A percentile compares a stretch with the other conserved stretches of the same genome.
phyloP scores from a whole-genome alignment of 2,113 vertebrate genomes.

The Aix galericulata region DNA sequence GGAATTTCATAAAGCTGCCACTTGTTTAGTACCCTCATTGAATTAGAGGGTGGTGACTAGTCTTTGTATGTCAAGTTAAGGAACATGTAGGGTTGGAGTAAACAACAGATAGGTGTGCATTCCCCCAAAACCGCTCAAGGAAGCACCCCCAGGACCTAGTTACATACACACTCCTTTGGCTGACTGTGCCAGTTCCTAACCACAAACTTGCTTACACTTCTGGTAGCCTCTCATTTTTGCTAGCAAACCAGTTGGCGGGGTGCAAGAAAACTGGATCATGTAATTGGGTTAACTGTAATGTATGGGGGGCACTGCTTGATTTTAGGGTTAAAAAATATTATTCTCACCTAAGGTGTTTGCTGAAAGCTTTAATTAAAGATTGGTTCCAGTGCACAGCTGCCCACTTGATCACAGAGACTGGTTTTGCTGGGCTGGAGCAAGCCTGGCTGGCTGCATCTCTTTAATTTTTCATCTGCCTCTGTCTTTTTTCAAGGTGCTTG shows the following conservation, averaged over 20 bases:
- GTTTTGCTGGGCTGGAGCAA: too few species aligned
- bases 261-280: background rate
- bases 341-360: too few species aligned
- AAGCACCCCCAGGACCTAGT: background rate
- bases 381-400: too few species aligned
- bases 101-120: background rate
- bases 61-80: background rate
- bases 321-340: background rate
- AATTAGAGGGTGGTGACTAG: background rate
- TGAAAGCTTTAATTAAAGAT: too few species aligned
- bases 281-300: constrained; percentile 1
- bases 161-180: background rate
- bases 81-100: background rate
- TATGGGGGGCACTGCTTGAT: background rate
- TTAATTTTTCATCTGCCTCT: background rate
- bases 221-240: constrained; percentile 19
- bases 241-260: constrained; percentile 21
- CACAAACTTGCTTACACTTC: background rate
- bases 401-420: too few species aligned
- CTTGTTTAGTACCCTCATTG: background rate
- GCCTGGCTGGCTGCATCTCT: background rate
- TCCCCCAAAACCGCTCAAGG: background rate
- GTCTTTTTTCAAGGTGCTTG: background rate
- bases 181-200: background rate
- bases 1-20: background rate